Evolutionary conservation across 53 echinoderm and acorn worm species (phyloP).

Genomic region (Temnopleurus reevesii): DNA sequence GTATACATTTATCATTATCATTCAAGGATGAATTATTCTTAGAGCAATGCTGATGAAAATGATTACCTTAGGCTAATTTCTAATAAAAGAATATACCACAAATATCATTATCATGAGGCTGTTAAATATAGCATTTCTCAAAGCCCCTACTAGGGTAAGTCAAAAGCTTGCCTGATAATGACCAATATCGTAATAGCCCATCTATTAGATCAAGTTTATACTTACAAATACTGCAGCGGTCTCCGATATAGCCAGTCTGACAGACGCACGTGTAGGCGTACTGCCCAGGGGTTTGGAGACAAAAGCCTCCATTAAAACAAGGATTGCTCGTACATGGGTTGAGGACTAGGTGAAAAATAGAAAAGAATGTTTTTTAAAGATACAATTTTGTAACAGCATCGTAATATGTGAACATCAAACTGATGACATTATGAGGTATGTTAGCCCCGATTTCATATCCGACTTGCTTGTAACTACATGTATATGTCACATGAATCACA

Average conservation of each 20-base stretch:
- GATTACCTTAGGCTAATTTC: no score
- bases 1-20: no score
- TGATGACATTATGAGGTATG: not conserved
- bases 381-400: not conserved
- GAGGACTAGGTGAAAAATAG: not conserved
- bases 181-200: no score
- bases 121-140: no score
- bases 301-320: conserved; percentile 69
- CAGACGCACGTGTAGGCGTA: conserved; percentile 74
- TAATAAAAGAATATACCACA: no score
- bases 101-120: no score
- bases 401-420: not conserved
- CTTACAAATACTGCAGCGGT: conserved; percentile 74
- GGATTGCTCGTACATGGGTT: conserved; percentile 80
- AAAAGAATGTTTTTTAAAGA: not conserved
- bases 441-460: not conserved
- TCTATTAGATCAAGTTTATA: not conserved
- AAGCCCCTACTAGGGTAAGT: no score
- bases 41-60: no score
- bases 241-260: conserved; percentile 61
- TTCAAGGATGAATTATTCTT: no score
- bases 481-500: no score
- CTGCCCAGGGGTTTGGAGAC: conserved; percentile 60
- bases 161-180: no score
- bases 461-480: no score